phyloP scores from a whole-genome alignment of 1,140 invertebrate genomes.

The Antheraea pernyi region DNA sequence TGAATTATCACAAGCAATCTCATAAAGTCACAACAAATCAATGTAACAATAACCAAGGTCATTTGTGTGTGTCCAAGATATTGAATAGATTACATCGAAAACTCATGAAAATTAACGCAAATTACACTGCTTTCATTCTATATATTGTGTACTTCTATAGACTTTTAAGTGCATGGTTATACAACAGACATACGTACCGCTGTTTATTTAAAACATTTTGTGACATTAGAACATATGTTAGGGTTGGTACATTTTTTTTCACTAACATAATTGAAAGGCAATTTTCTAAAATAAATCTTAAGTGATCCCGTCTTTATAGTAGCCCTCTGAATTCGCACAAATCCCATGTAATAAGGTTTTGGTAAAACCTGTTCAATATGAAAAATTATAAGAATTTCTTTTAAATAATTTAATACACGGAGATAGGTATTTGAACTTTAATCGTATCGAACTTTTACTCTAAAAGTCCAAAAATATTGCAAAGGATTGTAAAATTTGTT shows the following conservation, averaged over 20 bases:
- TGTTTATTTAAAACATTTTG: not conserved
- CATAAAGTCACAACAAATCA: not conserved
- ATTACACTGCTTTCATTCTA: not conserved
- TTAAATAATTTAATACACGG: no score
- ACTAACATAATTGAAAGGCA: no score
- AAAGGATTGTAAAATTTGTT: no score
- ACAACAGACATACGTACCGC: not conserved
- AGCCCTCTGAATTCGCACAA: no score
- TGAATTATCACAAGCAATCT: not conserved
- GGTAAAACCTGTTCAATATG: no score
- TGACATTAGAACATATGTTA: not conserved
- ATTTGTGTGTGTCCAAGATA: not conserved
- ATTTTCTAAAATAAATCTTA: no score
- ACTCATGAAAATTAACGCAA: not conserved
- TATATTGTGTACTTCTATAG: constrained; percentile 1
- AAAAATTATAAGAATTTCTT: no score
- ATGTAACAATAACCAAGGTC: not conserved
- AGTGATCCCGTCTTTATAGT: no score
- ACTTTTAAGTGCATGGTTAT: not conserved
- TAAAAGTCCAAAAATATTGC: no score
- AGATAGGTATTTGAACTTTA: no score
- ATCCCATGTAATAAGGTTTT: no score
- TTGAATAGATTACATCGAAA: not conserved
- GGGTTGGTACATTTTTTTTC: not conserved
- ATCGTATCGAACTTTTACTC: no score